Evolutionary conservation across 23 tunicate species (phyloP), one percentile per base, ranked within the genome.

Genomic region (Styela plicata): DNA sequence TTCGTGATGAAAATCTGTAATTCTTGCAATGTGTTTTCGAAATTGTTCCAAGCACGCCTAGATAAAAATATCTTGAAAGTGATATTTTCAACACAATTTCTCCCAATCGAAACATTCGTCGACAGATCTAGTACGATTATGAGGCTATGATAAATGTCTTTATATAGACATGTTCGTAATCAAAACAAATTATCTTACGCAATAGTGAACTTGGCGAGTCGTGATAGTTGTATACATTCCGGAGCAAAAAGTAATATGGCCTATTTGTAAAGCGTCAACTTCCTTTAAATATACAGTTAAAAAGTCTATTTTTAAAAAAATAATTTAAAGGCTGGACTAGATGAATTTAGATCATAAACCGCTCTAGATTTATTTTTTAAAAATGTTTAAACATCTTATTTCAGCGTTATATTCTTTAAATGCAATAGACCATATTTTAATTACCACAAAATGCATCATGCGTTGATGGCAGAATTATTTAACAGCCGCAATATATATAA

Each of bases 271-370:
- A 5, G 57, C 57, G 7, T 44, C 10, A 44, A 44, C 7, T 5
- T 44, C 57, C 13, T 44, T 5, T 13, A 44, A 44, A 44, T 44
- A 13, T 44, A 44, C 7, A 44, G 13, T 13, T 44, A 44, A 44
- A 44, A 44, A 44, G 57, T 13, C 57, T 44, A 44, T 44, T 5
- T 7, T n/a, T n/a, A n/a, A n/a, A n/a, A n/a, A n/a, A n/a, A n/a
- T n/a, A 67, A 76, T 44, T 76, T 76, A 21, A 52, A 22, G 0
- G 21, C 68, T 29, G 81, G 81, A 32, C 16, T 7, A 18, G 81
- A 67, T 76, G 44, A 44, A 5, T 44, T n/a, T n/a, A n/a, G 7
- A 44, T 44, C n/a, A n/a, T n/a, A n/a, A n/a, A n/a, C n/a, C n/a
- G n/a, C n/a, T n/a, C n/a, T n/a, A n/a, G n/a, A n/a, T n/a, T n/a